Conservation (phyloP, 1,140 invertebrate genomes). For the Xylocopa sonorina region DNA sequence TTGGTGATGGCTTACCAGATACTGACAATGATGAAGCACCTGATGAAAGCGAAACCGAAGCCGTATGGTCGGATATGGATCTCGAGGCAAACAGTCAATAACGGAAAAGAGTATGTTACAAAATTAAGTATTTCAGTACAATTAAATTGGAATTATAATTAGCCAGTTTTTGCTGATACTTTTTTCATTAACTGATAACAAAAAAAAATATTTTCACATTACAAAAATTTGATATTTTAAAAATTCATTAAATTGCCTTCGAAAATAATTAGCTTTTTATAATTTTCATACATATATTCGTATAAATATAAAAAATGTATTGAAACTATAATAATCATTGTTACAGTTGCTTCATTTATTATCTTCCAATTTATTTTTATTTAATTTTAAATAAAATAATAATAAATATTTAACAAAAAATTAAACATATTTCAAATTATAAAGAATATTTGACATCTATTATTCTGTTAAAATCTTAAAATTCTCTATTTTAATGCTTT, state of each 20-base stretch:
- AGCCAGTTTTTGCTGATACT: not conserved
- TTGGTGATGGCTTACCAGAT: slow-evolving; percentile 81
- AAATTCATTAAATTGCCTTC: not conserved
- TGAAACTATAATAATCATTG: not conserved
- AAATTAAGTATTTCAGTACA: slow-evolving; percentile 12
- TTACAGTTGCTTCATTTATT: not conserved
- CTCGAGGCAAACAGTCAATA: slow-evolving; percentile 82
- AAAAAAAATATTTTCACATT: not conserved
- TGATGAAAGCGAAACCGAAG: slow-evolving; percentile 85
- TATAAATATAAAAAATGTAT: slow-evolving; percentile 13
- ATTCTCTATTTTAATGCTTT: not conserved
- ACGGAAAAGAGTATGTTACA: slow-evolving; percentile 6
- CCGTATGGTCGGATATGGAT: slow-evolving; percentile 85
- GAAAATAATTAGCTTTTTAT: not conserved
- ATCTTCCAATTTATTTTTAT: not conserved
- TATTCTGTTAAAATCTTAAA: not conserved
- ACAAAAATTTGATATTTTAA: not conserved
- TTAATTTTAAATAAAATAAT: not conserved
- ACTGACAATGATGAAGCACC: slow-evolving; percentile 82
- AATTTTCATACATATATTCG: not conserved
- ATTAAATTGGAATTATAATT: slow-evolving; percentile 28
- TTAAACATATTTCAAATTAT: not conserved
- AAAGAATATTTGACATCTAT: not conserved
- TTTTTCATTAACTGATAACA: not conserved
- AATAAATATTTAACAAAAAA: not conserved